Percentiles rank a stretch among this genome's conserved stretches.
phyloP scores from a whole-genome alignment of 2,113 vertebrate species.

The Copsychus sechellarum region DNA sequence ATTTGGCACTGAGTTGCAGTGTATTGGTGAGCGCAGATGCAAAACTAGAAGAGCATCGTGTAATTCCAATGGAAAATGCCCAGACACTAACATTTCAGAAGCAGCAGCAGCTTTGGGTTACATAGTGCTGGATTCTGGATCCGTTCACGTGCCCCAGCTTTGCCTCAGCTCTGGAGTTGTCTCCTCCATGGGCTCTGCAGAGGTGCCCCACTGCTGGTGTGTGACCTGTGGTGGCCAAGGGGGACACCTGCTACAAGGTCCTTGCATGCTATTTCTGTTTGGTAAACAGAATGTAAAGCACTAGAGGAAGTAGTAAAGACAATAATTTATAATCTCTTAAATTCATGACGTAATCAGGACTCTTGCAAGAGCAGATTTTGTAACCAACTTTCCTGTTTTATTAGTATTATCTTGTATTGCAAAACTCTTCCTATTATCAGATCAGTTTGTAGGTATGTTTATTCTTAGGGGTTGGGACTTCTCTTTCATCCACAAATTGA shows the following conservation, averaged over 20 bases:
- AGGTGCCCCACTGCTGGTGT: neutral
- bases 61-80: neutral
- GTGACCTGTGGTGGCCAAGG: accelerated
- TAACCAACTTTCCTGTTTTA: slow-evolving; percentile 37
- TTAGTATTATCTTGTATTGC: slow-evolving; percentile 17
- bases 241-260: neutral
- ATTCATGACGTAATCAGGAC: neutral
- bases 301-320: slow-evolving; percentile 14
- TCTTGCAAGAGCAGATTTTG: neutral
- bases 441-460: slow-evolving; percentile 54
- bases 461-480: neutral
- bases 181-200: accelerated
- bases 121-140: accelerated
- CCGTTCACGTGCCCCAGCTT: accelerated
- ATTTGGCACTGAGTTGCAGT: neutral
- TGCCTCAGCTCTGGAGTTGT: accelerated
- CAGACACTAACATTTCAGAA: neutral
- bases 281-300: slow-evolving; percentile 20
- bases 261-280: neutral
- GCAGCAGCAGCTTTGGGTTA: neutral
- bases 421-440: slow-evolving; percentile 13
- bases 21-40: neutral
- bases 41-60: neutral
- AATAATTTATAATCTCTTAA: slow-evolving; percentile 12
- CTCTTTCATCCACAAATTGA: neutral